Evolutionary conservation across 2,797 vertebrate species (phyloP), one percentile per base, ranked within the genome.

Genomic region (Galagoides demidoff): DNA sequence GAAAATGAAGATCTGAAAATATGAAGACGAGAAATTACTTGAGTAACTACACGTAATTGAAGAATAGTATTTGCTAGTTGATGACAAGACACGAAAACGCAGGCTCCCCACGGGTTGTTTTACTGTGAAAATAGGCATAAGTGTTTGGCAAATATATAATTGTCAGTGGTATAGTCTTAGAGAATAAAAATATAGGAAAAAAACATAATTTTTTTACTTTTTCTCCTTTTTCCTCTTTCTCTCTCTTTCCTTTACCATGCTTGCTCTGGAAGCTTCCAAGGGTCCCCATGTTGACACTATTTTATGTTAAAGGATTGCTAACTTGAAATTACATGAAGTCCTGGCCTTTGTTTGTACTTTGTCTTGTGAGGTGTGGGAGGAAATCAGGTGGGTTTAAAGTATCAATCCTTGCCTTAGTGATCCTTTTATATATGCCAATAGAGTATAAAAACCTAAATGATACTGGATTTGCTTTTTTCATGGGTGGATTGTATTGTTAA

Each of bases 21-120:
- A n/a, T 5, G 12, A 96, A 93, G 57, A 29, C 85, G 52, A 89
- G 59, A 70, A 70, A 85, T 90, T 85, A 74, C n/a, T 76, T 84
- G 74, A 95, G 27, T 70, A 84, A 7, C 37, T 93, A 31, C 73
- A 68, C 22, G 61, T 57, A 92, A n/a, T 55, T 71, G 57, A 94
- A 93, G 71, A 90, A 52, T 14, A 77, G 70, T 94, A 52, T 31
- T 88, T 78, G 29, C 29, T 70, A 52, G 10, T 66, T 93, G 66
- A 79, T 94, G 85, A 77, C 37, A 92, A 74, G 31, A n/a, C 39
- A 64, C 55, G 57, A 45, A 57, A 68, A 70, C 37, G 2, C 55
- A 77, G 57, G 61, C 13, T 66, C 27, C 25, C 61, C 11, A 37
- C n/a, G 63, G 88, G 64, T 49, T 83, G 29, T 85, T 70, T 85